Evolutionary conservation across 2,113 vertebrate genomes (phyloP), one percentile per base, ranked within the genome.

Genomic region (Tenebrosternarchus preto): DNA sequence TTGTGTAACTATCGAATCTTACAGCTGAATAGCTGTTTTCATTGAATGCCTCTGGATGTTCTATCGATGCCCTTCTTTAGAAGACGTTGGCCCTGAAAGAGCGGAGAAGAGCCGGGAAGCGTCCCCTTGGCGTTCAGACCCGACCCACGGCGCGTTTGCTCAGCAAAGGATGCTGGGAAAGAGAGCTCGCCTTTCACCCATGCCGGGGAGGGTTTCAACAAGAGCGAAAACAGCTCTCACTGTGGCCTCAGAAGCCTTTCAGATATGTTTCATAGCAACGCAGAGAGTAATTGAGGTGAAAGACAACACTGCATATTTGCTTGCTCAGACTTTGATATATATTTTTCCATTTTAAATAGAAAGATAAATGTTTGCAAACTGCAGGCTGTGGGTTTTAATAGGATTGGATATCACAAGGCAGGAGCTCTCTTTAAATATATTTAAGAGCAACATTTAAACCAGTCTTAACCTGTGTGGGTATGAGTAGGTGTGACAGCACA

Each of bases 281-380:
- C 55, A 31, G 57, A 71, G 25, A n/a, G 68, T 43, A 31, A 50
- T 17, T 31, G 77, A 61, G 66, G 56, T 61, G 67, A 71, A 79
- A 79, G 33, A 36, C 22, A 50, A 16, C 19, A 5, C 66, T 24
- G 57, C 22, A 12, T 33, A 12, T 46, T 64, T 55, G 4, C 27
- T 20, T 20, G 68, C 16, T 25, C 17, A 43, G 76, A 36, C 55
- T 70, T 59, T 20, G 1, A 53, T 20, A n/a, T 12, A 16, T 67
- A n/a, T 55, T 67, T 33, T 77, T 25, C 55, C 2, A 56, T 76
- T 76, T 53, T 16, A 64, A 64, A 66, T 50, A 25, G 59, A 76
- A 76, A 64, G 4, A 9, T 39, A 63, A 63, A 76, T 46, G 74
- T 76, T 66, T 66, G 60, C 24, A 1, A 50, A 77, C 25, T 55